phyloP scores from a whole-genome alignment of 2,113 vertebrate species.

The Cariama cristata region DNA sequence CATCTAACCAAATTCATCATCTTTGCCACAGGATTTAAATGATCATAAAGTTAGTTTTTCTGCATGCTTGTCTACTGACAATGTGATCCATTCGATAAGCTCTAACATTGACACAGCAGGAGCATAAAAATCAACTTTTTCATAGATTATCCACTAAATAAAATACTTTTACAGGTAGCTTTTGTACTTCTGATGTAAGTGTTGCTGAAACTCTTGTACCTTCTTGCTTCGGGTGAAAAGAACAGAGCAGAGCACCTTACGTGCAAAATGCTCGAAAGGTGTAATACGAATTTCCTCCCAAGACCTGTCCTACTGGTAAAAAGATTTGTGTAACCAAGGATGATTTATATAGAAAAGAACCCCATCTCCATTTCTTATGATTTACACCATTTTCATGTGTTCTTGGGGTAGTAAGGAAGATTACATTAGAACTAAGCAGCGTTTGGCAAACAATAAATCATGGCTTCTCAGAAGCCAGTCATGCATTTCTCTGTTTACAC shows the following conservation, averaged over 20 bases:
- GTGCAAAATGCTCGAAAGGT: not conserved
- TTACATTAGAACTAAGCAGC: not conserved
- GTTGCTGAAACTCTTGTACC: not conserved
- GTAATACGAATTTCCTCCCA: not conserved
- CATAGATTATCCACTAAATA: not conserved
- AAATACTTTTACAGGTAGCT: not conserved
- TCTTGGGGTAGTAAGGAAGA: not conserved
- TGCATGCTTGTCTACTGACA: not conserved
- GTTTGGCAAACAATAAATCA: not conserved
- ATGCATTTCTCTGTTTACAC: slow-evolving; percentile 15
- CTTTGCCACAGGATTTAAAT: not conserved
- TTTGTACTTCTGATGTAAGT: not conserved
- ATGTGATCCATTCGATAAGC: not conserved
- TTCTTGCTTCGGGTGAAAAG: not conserved
- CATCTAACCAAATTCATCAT: not conserved
- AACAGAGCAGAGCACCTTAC: not conserved
- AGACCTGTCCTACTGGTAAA: not conserved
- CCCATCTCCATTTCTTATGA: not conserved
- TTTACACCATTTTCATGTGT: not conserved
- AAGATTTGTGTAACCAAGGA: not conserved
- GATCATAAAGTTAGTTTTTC: not conserved
- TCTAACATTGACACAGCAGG: not conserved
- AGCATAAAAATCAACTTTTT: not conserved
- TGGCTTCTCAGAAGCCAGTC: not conserved
- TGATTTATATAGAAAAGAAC: not conserved